A percentile compares a stretch with the other conserved stretches of the same genome.
phyloP scores from a whole-genome alignment of 1,140 invertebrate genomes.

The Phthorimaea operculella region DNA sequence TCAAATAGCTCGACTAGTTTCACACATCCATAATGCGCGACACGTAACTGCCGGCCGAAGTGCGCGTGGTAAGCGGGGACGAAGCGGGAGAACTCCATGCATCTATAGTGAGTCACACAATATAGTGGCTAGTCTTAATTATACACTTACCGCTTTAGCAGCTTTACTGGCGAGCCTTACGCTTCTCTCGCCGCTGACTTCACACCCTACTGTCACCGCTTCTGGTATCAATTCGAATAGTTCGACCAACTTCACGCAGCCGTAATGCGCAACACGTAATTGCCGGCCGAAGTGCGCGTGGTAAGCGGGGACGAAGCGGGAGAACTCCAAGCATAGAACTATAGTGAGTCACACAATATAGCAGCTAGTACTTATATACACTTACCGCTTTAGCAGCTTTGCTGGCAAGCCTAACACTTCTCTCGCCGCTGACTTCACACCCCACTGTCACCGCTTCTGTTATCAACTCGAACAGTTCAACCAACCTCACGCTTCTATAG shows the following conservation, averaged over 20 bases:
- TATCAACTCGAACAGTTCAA: slow-evolving; percentile 93
- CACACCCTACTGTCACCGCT: slow-evolving; percentile 75
- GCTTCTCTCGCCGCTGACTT: slow-evolving; percentile 32
- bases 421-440: slow-evolving; percentile 33
- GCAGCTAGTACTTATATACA: too few species aligned
- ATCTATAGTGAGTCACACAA: too few species aligned
- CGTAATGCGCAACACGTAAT: slow-evolving; percentile 93
- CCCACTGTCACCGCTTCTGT: slow-evolving; percentile 83
- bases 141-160: slow-evolving; percentile 19
- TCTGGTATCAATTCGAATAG: slow-evolving; percentile 93
- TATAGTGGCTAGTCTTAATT: too few species aligned
- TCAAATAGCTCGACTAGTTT: slow-evolving; percentile 95
- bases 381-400: slow-evolving; percentile 18
- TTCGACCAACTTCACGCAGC: slow-evolving; percentile 92
- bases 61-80: slow-evolving; percentile 96
- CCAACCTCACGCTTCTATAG: too few species aligned
- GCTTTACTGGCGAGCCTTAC: slow-evolving; percentile 27
- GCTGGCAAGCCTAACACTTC: slow-evolving; percentile 29
- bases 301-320: slow-evolving; percentile 94
- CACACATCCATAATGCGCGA: slow-evolving; percentile 93
- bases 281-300: slow-evolving; percentile 96
- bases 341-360: too few species aligned
- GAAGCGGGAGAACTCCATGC: slow-evolving; percentile 92
- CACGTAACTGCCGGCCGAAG: slow-evolving; percentile 91
- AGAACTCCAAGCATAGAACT: slow-evolving; percentile 89